phyloP scores from a whole-genome alignment of 2,888 invertebrate species.

The Drosophila flavopinicola region DNA sequence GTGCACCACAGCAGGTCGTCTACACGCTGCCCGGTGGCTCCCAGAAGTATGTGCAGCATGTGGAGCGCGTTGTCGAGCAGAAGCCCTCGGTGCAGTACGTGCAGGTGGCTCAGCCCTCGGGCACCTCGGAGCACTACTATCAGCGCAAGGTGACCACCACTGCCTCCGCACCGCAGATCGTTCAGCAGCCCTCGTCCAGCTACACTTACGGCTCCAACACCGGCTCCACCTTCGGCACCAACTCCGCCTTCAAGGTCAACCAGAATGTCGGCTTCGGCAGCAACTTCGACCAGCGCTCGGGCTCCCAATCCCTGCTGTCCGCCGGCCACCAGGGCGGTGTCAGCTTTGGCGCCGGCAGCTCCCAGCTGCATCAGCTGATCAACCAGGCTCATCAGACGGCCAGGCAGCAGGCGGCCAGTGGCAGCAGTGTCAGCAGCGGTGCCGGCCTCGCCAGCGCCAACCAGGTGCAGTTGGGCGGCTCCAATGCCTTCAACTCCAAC shows the following conservation, averaged over 20 bases:
- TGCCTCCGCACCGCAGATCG: slow-evolving; percentile 62
- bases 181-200: slow-evolving; percentile 46
- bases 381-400: slow-evolving; percentile 82
- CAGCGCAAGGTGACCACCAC: slow-evolving; percentile 70
- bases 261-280: slow-evolving; percentile 47
- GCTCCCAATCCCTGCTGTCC: slow-evolving; percentile 24
- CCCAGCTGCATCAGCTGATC: slow-evolving; percentile 76
- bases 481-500: slow-evolving; percentile 43
- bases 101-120: slow-evolving; percentile 49
- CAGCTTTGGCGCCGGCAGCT: slow-evolving; percentile 33
- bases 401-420: slow-evolving; percentile 73
- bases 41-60: slow-evolving; percentile 76
- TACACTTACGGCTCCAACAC: slow-evolving; percentile 37
- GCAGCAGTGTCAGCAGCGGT: slow-evolving; percentile 51
- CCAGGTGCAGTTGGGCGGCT: slow-evolving; percentile 56
- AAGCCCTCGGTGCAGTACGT: slow-evolving; percentile 61
- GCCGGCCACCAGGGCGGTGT: slow-evolving; percentile 9
- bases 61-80: slow-evolving; percentile 70
- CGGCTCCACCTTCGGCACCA: slow-evolving; percentile 51
- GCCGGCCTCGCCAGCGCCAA: slow-evolving; percentile 59
- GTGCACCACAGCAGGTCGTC: slow-evolving; percentile 57
- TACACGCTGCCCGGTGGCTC: slow-evolving; percentile 68
- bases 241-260: slow-evolving; percentile 58
- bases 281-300: slow-evolving; percentile 42
- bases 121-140: slow-evolving; percentile 76